Evolutionary conservation across 2,113 vertebrate genomes (phyloP).

Genomic region (Speoplatyrhinus poulsoni): DNA sequence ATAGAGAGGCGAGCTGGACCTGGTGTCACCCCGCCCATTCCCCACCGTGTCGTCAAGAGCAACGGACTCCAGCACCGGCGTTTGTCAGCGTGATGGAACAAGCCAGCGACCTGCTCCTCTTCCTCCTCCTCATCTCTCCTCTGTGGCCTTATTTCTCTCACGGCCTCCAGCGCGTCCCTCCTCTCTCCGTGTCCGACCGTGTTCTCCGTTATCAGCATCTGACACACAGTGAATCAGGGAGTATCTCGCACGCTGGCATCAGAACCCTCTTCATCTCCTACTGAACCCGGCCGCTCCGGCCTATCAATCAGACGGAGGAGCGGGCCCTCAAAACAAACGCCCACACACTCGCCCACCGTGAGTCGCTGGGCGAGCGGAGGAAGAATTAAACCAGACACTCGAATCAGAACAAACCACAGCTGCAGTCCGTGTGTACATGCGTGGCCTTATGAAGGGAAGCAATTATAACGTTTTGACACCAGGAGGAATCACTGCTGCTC

Average conservation of each 20-base stretch:
- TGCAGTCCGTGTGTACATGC: too few species aligned
- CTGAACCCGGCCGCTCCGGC: constrained; percentile 62
- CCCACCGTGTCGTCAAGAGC: constrained; percentile 45
- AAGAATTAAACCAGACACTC: too few species aligned
- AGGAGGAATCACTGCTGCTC: too few species aligned
- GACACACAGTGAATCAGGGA: constrained; percentile 79
- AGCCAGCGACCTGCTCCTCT: constrained; percentile 22
- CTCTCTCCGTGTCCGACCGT: constrained; percentile 21
- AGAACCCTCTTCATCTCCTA: constrained; percentile 77
- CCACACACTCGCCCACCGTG: too few species aligned
- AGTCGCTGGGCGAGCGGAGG: too few species aligned
- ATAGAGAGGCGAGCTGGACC: constrained; percentile 23
- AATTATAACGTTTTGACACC: too few species aligned
- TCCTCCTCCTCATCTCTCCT: constrained; percentile 14
- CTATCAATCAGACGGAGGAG: constrained; percentile 71
- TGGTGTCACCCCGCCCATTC: constrained; percentile 14
- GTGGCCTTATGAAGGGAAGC: too few species aligned
- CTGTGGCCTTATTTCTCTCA: constrained; percentile 45
- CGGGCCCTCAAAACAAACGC: too few species aligned
- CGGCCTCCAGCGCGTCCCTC: constrained; percentile 21
- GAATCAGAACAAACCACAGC: too few species aligned
- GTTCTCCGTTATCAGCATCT: constrained; percentile 76
- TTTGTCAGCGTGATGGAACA: constrained; percentile 72
- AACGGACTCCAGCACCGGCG: constrained; percentile 47
- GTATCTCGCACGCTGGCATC: constrained; percentile 77